Conservation (phyloP, 2,797 vertebrate genomes). For the Delichon dasypus region DNA sequence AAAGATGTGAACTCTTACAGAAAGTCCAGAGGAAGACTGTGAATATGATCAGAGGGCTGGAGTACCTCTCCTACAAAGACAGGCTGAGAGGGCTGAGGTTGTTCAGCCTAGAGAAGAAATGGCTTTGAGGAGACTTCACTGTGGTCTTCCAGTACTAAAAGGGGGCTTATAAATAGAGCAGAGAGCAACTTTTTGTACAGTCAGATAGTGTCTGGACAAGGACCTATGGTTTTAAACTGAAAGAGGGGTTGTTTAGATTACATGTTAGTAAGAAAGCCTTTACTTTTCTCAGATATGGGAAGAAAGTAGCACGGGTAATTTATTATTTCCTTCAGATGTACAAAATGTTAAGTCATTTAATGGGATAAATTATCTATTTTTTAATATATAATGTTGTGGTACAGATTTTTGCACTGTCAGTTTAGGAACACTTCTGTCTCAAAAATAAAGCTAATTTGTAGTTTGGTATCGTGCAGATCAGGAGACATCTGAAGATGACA, state of each 20-base stretch:
- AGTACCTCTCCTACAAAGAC: neutral
- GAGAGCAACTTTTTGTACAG: neutral
- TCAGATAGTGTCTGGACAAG: neutral
- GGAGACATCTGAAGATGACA: neutral
- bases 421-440: neutral
- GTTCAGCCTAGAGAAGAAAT: neutral
- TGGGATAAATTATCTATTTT: neutral
- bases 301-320: neutral
- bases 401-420: neutral
- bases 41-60: neutral
- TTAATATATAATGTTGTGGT: neutral
- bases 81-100: neutral
- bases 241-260: neutral
- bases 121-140: neutral
- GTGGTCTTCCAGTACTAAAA: neutral
- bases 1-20: neutral
- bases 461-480: neutral
- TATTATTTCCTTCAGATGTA: neutral
- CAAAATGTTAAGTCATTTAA: neutral
- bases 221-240: neutral
- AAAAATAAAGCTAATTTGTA: slow-evolving; percentile 1
- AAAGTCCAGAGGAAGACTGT: neutral
- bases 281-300: neutral
- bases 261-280: neutral
- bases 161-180: neutral